Evolutionary conservation across 2,888 invertebrate genomes (phyloP).

Genomic region (Epinotia nisella): DNA sequence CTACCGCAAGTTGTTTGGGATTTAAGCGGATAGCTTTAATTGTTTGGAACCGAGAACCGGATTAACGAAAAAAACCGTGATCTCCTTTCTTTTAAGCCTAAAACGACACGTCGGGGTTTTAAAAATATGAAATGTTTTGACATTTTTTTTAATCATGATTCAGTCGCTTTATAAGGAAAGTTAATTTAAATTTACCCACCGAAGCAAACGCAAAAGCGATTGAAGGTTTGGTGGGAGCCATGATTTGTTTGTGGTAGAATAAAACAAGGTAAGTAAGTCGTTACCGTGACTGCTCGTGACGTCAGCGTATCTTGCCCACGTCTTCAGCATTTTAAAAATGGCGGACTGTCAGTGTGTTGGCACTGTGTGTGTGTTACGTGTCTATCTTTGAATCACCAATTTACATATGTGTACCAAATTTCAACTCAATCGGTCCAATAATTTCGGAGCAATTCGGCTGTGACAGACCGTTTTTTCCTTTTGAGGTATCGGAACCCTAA

Average conservation of each 20-base stretch:
- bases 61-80: slow-evolving; percentile 43
- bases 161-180: slow-evolving; percentile 9
- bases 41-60: slow-evolving; percentile 44
- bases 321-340: too few relatives aligned
- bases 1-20: slow-evolving; percentile 76
- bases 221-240: slow-evolving; percentile 5
- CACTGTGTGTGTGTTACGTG: too few relatives aligned
- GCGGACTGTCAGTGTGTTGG: too few relatives aligned
- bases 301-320: too few relatives aligned
- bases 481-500: too few relatives aligned
- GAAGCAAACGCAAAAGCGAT: neutral
- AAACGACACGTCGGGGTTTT: slow-evolving; percentile 29
- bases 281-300: too few relatives aligned
- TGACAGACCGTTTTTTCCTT: too few relatives aligned
- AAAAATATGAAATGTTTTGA: slow-evolving; percentile 35
- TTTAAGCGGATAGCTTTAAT: slow-evolving; percentile 45
- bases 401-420: too few relatives aligned
- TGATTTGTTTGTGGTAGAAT: neutral
- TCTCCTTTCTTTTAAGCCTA: slow-evolving; percentile 37
- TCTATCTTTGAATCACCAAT: too few relatives aligned
- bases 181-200: slow-evolving; percentile 8
- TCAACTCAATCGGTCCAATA: too few relatives aligned
- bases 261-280: too few relatives aligned
- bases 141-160: slow-evolving; percentile 29
- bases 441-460: too few relatives aligned